Percentiles rank a stretch among this genome's conserved stretches.
These are phyloP conservation scores for Scophthalmus maximus DNA, from an alignment of 2,113 vertebrate genomes.

Conservation along the genomic window DNA sequence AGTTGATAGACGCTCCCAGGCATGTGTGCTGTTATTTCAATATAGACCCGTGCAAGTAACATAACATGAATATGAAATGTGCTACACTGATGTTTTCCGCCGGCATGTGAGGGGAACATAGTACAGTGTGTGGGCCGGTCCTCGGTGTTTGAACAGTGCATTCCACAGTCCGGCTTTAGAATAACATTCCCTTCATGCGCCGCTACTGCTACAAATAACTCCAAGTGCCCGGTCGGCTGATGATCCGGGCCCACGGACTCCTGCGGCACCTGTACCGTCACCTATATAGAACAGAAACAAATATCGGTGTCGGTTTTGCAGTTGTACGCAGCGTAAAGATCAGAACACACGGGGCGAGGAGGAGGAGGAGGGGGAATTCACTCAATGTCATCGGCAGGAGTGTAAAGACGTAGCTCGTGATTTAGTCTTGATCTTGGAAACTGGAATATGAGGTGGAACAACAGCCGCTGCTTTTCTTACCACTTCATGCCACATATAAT, in stretches of 20 bases:
- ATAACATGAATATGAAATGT: constrained; percentile 3
- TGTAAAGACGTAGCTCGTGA: background rate
- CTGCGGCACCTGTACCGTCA: constrained; percentile 17
- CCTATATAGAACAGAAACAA: too few species aligned
- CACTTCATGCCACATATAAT: too few species aligned
- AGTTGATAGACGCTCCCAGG: background rate
- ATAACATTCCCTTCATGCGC: constrained; percentile 73
- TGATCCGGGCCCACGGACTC: constrained; percentile 11
- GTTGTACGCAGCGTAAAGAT: background rate
- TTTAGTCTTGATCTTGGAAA: too few species aligned
- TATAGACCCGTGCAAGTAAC: background rate
- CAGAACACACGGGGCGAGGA: background rate
- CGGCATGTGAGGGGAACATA: constrained; percentile 46
- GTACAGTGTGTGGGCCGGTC: constrained; percentile 44
- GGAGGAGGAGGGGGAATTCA: background rate
- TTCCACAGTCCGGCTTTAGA: constrained; percentile 79
- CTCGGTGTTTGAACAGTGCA: constrained; percentile 79
- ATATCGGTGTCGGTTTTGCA: too few species aligned
- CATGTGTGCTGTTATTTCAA: constrained; percentile 15
- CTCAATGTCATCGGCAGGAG: too few species aligned
- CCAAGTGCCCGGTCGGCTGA: constrained; percentile 38
- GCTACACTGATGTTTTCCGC: constrained; percentile 51
- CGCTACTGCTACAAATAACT: constrained; percentile 62
- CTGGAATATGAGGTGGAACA: too few species aligned
- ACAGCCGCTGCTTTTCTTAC: too few species aligned